phyloP scores from a whole-genome alignment of 2,888 invertebrate species.

The Hybos culiciformis region DNA sequence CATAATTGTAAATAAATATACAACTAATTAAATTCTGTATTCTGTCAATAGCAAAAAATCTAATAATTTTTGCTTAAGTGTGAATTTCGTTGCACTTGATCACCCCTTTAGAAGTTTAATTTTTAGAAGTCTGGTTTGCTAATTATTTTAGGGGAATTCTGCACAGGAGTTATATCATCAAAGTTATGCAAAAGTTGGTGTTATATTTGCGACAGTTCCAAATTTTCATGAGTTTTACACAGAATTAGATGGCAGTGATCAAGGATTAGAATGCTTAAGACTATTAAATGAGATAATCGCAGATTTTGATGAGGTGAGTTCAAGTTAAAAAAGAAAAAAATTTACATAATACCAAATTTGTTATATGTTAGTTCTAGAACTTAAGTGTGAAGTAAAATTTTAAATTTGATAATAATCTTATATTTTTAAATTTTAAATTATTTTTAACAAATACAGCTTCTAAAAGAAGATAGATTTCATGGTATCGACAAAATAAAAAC shows the following conservation, averaged over 20 bases:
- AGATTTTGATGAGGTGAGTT: conserved; percentile 75
- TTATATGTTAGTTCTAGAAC: no score
- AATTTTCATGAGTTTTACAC: conserved; percentile 92
- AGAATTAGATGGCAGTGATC: conserved; percentile 83
- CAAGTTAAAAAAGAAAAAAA: neutral
- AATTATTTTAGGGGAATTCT: conserved; percentile 41
- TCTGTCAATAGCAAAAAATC: no score
- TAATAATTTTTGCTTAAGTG: neutral
- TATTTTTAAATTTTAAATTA: conserved; percentile 4
- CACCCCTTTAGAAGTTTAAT: conserved; percentile 20
- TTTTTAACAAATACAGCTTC: conserved; percentile 46
- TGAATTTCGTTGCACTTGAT: conserved; percentile 14
- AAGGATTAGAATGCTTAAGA: conserved; percentile 77
- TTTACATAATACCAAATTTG: neutral
- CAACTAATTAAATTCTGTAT: no score
- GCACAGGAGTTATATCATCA: conserved; percentile 83
- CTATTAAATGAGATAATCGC: conserved; percentile 85
- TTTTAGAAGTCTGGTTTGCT: conserved; percentile 24
- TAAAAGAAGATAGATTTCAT: conserved; percentile 72
- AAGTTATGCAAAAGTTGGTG: conserved; percentile 79
- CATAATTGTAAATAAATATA: no score
- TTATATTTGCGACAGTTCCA: conserved; percentile 83
- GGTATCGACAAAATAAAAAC: conserved; percentile 90
- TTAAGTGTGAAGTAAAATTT: no score
- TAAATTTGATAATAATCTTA: neutral